A percentile compares a stretch with the other conserved stretches of the same genome.
Evolutionary conservation across 64 coral and sea anemone genomes (phyloP).

Genomic region (Platygyra sinensis): DNA sequence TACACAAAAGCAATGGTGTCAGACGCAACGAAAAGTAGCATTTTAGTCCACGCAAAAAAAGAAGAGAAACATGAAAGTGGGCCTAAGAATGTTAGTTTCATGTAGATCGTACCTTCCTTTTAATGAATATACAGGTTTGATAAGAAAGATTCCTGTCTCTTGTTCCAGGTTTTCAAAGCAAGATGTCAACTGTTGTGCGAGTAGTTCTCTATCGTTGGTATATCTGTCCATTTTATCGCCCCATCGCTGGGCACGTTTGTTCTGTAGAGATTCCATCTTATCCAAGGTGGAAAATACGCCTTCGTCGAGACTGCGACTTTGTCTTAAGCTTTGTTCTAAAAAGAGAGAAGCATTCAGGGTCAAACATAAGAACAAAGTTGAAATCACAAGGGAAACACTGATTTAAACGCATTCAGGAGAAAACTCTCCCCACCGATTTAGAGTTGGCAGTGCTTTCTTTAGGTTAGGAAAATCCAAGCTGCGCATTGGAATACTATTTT

Average conservation of each 20-base stretch:
- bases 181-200: constrained; percentile 69
- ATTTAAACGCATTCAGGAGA: not conserved
- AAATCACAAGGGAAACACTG: no score
- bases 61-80: no score
- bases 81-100: no score
- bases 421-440: no score
- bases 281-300: constrained; percentile 66
- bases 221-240: constrained; percentile 85
- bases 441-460: no score
- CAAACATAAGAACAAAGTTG: not conserved
- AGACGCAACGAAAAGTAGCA: no score
- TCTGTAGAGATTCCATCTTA: constrained; percentile 81
- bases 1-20: no score
- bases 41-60: not conserved
- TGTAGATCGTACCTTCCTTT: constrained; percentile 55
- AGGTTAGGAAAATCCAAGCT: no score
- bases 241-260: constrained; percentile 73
- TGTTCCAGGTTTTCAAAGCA: constrained; percentile 84
- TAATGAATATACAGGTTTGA: constrained; percentile 84
- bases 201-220: constrained; percentile 40
- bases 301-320: constrained; percentile 54
- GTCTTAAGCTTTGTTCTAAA: constrained; percentile 57
- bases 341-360: not conserved
- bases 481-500: no score
- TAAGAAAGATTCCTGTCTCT: constrained; percentile 87